Evolutionary conservation across 2,888 invertebrate genomes (phyloP).

Genomic region (Leucania comma): DNA sequence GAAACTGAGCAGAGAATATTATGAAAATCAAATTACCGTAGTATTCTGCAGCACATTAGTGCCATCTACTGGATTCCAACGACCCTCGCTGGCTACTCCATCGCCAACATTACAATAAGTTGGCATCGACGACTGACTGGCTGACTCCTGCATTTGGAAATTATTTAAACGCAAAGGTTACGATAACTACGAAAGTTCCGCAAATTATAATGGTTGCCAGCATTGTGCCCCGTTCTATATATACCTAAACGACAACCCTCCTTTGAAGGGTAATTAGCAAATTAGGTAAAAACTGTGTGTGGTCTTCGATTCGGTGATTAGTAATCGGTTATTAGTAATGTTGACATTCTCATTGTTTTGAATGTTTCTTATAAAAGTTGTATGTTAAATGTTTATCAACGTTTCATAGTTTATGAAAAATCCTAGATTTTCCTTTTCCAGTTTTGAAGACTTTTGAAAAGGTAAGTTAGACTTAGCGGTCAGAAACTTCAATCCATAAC

Average conservation of each 20-base stretch:
- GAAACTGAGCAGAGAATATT: slow-evolving; percentile 31
- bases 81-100: too few species aligned
- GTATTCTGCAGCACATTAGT: neutral
- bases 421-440: neutral
- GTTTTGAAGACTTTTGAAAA: neutral
- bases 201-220: neutral
- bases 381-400: neutral
- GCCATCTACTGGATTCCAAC: neutral
- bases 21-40: neutral
- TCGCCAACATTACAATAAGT: neutral
- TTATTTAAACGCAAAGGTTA: neutral
- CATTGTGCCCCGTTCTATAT: neutral
- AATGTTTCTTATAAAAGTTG: too few species aligned
- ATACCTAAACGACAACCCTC: slow-evolving; percentile 30
- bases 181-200: neutral
- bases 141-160: neutral
- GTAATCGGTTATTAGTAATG: slow-evolving; percentile 56
- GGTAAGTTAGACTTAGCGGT: too few species aligned
- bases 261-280: slow-evolving; percentile 69
- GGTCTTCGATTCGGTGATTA: slow-evolving; percentile 65
- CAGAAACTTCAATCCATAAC: too few species aligned
- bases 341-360: slow-evolving; percentile 22
- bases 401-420: neutral
- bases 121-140: neutral
- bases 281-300: slow-evolving; percentile 58